Evolutionary conservation across 2,113 vertebrate genomes (phyloP).

Genomic region (Bucco capensis): DNA sequence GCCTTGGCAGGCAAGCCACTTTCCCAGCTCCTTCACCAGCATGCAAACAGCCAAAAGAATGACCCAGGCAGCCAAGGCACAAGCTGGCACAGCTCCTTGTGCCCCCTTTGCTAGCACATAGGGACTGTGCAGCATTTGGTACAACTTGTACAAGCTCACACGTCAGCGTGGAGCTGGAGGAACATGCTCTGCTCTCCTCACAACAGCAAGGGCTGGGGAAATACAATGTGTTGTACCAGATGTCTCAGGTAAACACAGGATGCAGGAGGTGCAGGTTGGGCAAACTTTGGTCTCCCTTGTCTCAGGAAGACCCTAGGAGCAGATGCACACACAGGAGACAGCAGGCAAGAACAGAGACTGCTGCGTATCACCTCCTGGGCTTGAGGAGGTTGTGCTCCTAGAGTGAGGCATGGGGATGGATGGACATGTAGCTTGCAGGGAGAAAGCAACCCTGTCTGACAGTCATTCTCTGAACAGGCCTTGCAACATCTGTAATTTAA

Average conservation of each 20-base stretch:
- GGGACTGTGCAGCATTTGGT: neutral
- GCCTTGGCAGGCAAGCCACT: neutral
- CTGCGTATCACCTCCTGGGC: neutral
- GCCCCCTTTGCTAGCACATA: neutral
- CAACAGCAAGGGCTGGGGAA: rapidly evolving
- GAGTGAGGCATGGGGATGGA: too few relatives aligned
- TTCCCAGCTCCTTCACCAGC: neutral
- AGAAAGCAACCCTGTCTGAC: neutral
- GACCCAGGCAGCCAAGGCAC: neutral
- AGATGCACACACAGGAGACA: neutral
- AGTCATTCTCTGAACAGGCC: neutral
- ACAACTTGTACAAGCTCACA: neutral
- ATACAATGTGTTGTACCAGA: rapidly evolving
- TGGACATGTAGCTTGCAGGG: too few relatives aligned
- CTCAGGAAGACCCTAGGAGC: neutral
- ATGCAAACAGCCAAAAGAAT: neutral
- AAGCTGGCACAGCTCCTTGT: neutral
- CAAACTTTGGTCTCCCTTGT: neutral
- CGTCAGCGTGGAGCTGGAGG: neutral
- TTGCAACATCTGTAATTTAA: slow-evolving; percentile 54
- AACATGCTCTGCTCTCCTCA: neutral
- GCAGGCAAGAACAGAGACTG: neutral
- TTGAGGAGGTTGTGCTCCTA: neutral
- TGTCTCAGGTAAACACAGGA: rapidly evolving
- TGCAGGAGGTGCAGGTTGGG: neutral